Base-by-base conservation (phyloP, 2,113 vertebrate species). In the Petaurus breviceps region DNA sequence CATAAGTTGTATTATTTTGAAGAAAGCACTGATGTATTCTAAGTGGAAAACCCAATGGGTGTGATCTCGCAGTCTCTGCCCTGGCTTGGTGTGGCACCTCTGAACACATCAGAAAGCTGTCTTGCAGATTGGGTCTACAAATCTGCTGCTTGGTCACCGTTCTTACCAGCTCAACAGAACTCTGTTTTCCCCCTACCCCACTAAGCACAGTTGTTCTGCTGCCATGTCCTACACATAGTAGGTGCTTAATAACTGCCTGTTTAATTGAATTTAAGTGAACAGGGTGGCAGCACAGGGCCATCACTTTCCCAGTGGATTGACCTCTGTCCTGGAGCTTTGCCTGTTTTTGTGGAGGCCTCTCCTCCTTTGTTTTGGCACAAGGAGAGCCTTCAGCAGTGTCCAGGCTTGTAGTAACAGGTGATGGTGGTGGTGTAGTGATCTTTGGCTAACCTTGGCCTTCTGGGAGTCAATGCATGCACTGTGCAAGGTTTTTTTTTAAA, bases 41-140 rank as follows among this genome's bases (percentile, higher is more conserved):
- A 95, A 94, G 37, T 92, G 51, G 84, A 97, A 95, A 92, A 94
- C 3, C 43, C 93, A 96, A 93, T 94, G 52, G 90, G 3, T 53
- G 49, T 89, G 3, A 77, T 92, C 46, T 95, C 43, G 0, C 90
- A 84, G n/a, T 91, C 93, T 97, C 9, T 77, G 61, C 61, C 61
- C 31, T n/a, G 61, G 14, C 28, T 12, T 37, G 31, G 6, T 49
- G 46, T 2, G 22, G 24, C 49, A 22, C 23, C 23, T 90, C 24
- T 50, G 55, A 50, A 47, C 49, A 19, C 61, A 90, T 54, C 43
- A 55, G 92, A 47, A 94, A 23, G 9, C 1, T 43, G 52, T 51
- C 92, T 47, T 96, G 92, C 19, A 90, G n/a, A 91, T 84, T 1
- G 23, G 61, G 93, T 77, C 91, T 93, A 55, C 92, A 95, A 95